A percentile compares a stretch with the other conserved stretches of the same genome.
Conservation (phyloP, 2,113 vertebrate species). For the Xenotilapia longispinis region DNA sequence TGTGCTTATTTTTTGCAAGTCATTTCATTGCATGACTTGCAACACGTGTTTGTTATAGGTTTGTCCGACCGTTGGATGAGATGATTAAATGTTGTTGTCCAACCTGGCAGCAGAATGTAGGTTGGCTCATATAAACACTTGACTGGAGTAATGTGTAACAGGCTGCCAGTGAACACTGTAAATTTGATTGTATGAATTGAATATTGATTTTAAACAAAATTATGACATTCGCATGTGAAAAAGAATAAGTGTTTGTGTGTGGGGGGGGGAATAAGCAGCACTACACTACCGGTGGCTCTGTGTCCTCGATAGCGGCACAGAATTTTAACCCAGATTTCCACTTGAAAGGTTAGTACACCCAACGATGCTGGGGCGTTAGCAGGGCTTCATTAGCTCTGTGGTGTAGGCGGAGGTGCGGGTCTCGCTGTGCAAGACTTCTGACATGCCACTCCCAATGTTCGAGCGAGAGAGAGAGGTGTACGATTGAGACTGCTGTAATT, state of each 20-base stretch:
- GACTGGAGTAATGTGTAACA: neutral
- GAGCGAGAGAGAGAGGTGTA: neutral
- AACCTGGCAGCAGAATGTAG: neutral
- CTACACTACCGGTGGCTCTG: neutral
- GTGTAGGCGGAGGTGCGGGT: neutral
- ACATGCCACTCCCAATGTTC: neutral
- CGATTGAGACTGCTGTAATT: neutral
- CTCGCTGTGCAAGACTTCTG: neutral
- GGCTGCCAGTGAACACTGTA: neutral
- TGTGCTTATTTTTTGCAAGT: neutral
- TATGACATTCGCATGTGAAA: neutral
- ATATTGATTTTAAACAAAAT: neutral
- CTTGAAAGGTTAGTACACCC: neutral
- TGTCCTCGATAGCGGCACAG: neutral
- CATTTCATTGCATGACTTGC: neutral
- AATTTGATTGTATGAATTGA: neutral
- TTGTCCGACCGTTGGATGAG: neutral
- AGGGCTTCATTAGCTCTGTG: neutral
- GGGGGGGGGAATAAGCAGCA: neutral
- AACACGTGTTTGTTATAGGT: neutral
- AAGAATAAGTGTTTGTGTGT: fast-evolving
- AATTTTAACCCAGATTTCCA: neutral
- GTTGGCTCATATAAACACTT: neutral
- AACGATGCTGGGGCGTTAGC: neutral
- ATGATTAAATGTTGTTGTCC: neutral